phyloP scores from a whole-genome alignment of 1,140 invertebrate genomes.

The Tyrophagus putrescentiae region DNA sequence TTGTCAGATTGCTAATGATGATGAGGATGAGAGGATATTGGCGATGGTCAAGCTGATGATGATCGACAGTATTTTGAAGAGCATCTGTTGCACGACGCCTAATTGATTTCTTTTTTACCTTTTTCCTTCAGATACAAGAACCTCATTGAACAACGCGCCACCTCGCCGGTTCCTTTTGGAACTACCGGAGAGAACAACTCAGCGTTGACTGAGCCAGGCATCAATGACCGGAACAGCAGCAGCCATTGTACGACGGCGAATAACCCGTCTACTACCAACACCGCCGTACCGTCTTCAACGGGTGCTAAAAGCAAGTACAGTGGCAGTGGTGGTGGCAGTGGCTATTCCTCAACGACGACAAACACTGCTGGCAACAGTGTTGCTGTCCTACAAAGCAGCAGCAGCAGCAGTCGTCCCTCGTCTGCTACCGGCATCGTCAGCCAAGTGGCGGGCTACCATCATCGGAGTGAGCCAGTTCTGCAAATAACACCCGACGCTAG shows the following conservation, averaged over 20 bases:
- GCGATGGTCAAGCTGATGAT: no score
- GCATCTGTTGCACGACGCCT: background rate
- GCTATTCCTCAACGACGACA: background rate
- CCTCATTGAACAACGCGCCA: constrained; percentile 7
- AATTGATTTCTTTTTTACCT: background rate
- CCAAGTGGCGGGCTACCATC: background rate
- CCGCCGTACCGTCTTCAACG: background rate
- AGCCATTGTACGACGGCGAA: background rate
- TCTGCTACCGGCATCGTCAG: background rate
- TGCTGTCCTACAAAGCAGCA: background rate
- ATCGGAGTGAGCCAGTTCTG: background rate
- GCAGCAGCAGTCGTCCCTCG: background rate
- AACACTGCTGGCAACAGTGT: background rate
- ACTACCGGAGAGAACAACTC: no score
- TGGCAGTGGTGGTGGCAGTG: background rate
- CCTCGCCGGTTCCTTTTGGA: constrained; percentile 5
- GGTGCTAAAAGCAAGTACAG: background rate
- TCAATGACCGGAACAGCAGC: background rate
- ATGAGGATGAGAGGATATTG: no score
- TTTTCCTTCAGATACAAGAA: background rate
- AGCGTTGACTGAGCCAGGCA: background rate
- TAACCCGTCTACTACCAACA: background rate
- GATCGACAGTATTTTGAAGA: no score
- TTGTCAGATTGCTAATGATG: no score
- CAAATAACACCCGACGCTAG: background rate